A percentile compares a stretch with the other conserved stretches of the same genome.
These are phyloP conservation scores for Rhopalosiphum maidis DNA, from an alignment of 1,140 invertebrate genomes.

Conservation along the genomic window DNA sequence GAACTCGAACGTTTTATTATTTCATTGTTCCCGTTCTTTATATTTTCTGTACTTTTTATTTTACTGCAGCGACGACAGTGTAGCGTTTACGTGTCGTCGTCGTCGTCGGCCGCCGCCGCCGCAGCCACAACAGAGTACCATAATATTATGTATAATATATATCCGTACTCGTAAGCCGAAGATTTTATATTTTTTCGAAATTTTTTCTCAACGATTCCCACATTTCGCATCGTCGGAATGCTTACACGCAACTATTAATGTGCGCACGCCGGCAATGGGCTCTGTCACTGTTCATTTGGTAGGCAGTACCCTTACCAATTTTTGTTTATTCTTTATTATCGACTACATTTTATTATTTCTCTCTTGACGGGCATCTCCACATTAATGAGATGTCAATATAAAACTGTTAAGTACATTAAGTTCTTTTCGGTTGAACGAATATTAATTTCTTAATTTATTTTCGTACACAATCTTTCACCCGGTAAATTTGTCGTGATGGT, in stretches of 20 bases:
- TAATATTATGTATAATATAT: not conserved
- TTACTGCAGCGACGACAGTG: not conserved
- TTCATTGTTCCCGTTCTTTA: conserved; percentile 52
- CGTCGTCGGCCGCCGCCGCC: not conserved
- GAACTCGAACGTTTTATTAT: conserved; percentile 57
- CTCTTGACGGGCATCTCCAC: too few relatives aligned
- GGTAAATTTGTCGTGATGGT: not conserved
- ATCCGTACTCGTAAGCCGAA: not conserved
- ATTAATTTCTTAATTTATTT: too few relatives aligned
- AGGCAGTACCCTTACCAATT: not conserved
- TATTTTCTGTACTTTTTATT: conserved; percentile 22
- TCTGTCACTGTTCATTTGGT: not conserved
- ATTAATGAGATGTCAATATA: too few relatives aligned
- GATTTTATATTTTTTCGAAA: not conserved
- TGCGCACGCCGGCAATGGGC: too few relatives aligned
- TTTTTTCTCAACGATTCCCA: not conserved
- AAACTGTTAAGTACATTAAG: too few relatives aligned
- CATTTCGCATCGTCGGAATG: conserved; percentile 22
- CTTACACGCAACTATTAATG: not conserved
- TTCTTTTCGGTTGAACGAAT: too few relatives aligned
- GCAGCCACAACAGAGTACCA: not conserved
- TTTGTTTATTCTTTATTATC: not conserved
- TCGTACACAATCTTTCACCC: too few relatives aligned
- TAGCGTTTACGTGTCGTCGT: not conserved
- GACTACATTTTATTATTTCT: too few relatives aligned